phyloP scores from a whole-genome alignment of 2,113 vertebrate genomes.

The Malurus melanocephalus region DNA sequence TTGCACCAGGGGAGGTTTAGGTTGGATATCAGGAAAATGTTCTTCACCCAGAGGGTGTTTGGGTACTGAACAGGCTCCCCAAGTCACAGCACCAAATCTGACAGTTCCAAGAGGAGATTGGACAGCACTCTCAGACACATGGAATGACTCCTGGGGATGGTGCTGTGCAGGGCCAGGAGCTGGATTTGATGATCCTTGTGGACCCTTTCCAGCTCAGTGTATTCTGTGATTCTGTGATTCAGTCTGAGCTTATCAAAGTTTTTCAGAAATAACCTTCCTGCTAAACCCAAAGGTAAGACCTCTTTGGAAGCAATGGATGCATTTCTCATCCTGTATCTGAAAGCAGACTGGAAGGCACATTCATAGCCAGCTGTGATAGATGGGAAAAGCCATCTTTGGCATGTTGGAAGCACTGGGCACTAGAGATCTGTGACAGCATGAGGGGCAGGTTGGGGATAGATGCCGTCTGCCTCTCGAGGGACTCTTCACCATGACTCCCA shows the following conservation, averaged over 20 bases:
- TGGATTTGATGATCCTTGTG: background rate
- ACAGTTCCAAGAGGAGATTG: background rate
- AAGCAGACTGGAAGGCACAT: fast-evolving
- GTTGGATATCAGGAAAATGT: fast-evolving
- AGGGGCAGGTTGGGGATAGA: no score
- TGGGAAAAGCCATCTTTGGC: fast-evolving
- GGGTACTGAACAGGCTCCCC: background rate
- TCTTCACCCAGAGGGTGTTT: fast-evolving
- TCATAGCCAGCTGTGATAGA: no score
- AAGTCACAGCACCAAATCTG: background rate
- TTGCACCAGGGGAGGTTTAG: background rate
- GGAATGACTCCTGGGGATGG: background rate
- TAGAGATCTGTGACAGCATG: fast-evolving
- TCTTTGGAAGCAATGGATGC: background rate
- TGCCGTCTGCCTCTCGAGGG: fast-evolving
- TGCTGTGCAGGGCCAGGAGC: background rate
- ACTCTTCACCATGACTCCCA: fast-evolving
- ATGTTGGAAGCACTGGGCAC: fast-evolving
- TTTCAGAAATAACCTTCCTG: background rate
- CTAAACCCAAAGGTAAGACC: background rate
- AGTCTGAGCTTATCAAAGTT: fast-evolving
- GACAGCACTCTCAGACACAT: no score
- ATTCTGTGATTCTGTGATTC: background rate
- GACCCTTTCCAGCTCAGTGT: background rate
- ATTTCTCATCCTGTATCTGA: background rate